Evolutionary conservation across 2,888 invertebrate genomes (phyloP).

Genomic region (Campaea margaritaria): DNA sequence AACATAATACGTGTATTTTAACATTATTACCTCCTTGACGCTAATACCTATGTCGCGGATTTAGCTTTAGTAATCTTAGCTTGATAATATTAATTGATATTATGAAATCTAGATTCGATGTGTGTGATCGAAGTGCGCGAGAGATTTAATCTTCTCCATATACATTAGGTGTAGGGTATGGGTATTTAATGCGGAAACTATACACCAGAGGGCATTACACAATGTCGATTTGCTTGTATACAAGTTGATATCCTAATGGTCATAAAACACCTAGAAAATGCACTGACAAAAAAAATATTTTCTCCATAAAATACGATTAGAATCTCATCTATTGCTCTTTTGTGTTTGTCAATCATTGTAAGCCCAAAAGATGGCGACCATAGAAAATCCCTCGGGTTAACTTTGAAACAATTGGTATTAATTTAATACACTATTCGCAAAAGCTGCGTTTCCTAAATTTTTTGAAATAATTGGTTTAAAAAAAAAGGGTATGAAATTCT

Average conservation of each 20-base stretch:
- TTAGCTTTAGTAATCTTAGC: constrained; percentile 38
- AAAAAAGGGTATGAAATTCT: too few species aligned
- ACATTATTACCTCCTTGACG: constrained; percentile 40
- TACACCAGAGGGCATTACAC: constrained; percentile 28
- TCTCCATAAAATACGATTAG: constrained; percentile 1
- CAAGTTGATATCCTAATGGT: constrained; percentile 14
- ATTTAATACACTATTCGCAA: too few species aligned
- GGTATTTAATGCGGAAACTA: constrained; percentile 20
- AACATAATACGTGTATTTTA: constrained; percentile 39
- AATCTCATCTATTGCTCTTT: constrained; percentile 40
- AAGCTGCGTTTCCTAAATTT: too few species aligned
- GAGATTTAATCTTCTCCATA: constrained; percentile 35
- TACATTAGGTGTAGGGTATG: constrained; percentile 26
- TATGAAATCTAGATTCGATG: constrained; percentile 33
- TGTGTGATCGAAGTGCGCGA: constrained; percentile 31
- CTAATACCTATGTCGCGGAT: constrained; percentile 39
- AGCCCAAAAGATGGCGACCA: background rate
- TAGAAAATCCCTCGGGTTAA: background rate
- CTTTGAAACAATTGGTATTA: background rate
- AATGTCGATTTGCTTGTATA: constrained; percentile 18
- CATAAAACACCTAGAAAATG: constrained; percentile 4
- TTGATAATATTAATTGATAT: constrained; percentile 44
- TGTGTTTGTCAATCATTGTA: constrained; percentile 25
- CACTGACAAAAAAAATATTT: background rate
- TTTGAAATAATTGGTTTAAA: too few species aligned